These are phyloP conservation scores for Lasioglossum calceatum DNA, from an alignment of 2,888 invertebrate genomes.

Conservation along the genomic window DNA sequence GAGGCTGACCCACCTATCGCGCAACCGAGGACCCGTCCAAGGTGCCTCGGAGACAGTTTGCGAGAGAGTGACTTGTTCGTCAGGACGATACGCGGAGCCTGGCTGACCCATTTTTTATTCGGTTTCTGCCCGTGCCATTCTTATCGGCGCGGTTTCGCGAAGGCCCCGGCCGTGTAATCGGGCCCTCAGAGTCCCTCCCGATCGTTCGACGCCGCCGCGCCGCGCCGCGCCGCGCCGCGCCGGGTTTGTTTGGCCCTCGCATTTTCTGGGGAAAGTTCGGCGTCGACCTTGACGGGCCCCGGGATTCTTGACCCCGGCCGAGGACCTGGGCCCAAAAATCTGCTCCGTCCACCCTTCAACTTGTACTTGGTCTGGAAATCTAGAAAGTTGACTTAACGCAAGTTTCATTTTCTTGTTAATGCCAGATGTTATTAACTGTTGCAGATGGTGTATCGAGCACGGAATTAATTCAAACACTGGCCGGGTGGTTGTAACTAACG, in stretches of 20 bases:
- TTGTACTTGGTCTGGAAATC: not conserved
- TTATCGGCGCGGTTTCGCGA: slow-evolving; percentile 19
- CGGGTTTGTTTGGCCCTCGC: slow-evolving; percentile 6
- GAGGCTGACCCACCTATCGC: slow-evolving; percentile 79
- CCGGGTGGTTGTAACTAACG: not conserved
- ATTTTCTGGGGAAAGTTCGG: slow-evolving; percentile 34
- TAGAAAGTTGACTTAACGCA: not conserved
- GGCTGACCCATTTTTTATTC: slow-evolving; percentile 65
- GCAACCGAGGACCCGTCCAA: slow-evolving; percentile 78
- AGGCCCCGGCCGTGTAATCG: not conserved
- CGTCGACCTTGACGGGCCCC: slow-evolving; percentile 36
- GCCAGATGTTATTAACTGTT: not conserved
- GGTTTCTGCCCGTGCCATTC: slow-evolving; percentile 22
- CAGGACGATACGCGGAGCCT: slow-evolving; percentile 60
- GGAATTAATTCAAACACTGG: slow-evolving; percentile 10
- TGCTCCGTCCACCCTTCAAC: not conserved
- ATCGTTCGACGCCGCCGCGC: not conserved
- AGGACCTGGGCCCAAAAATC: not conserved
- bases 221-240: not conserved
- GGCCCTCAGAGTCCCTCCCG: not conserved
- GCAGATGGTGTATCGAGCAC: not conserved
- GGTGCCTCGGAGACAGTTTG: slow-evolving; percentile 77
- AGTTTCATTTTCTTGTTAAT: not conserved
- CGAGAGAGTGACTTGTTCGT: slow-evolving; percentile 74
- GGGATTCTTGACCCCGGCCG: slow-evolving; percentile 40